A percentile compares a stretch with the other conserved stretches of the same genome.
phyloP scores from a whole-genome alignment of 1,140 invertebrate species.

The Periplaneta americana region DNA sequence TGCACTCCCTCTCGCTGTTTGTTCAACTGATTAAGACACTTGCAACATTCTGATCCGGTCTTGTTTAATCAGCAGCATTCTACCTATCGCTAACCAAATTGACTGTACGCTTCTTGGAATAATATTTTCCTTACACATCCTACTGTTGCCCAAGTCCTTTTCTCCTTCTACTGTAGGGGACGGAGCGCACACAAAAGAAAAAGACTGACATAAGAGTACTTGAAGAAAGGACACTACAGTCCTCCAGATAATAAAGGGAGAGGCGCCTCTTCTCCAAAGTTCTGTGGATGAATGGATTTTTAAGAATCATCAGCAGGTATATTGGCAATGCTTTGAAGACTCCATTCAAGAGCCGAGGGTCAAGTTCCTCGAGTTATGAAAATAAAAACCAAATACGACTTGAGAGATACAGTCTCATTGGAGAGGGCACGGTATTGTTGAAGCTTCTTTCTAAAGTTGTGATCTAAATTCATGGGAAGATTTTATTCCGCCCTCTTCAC shows the following conservation, averaged over 20 bases:
- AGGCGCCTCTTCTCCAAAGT: not conserved
- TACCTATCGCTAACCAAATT: not conserved
- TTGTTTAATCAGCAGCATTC: not conserved
- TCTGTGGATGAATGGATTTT: not conserved
- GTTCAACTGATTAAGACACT: not conserved
- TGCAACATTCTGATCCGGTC: too few relatives aligned
- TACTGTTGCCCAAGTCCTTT: not conserved
- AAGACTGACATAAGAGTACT: not conserved
- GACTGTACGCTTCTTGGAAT: not conserved
- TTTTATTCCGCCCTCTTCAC: too few relatives aligned
- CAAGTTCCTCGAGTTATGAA: too few relatives aligned
- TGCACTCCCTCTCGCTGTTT: not conserved
- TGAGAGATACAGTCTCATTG: too few relatives aligned
- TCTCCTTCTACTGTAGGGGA: not conserved
- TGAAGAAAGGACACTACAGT: not conserved
- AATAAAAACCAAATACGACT: too few relatives aligned
- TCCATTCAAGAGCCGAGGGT: too few relatives aligned
- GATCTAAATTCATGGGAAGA: too few relatives aligned
- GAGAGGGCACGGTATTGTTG: too few relatives aligned
- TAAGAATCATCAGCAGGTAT: not conserved
- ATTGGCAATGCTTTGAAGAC: too few relatives aligned
- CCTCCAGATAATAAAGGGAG: not conserved
- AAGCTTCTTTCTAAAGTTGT: too few relatives aligned
- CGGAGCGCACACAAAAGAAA: not conserved
- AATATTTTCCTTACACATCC: not conserved